Evolutionary conservation across 1,140 invertebrate genomes (phyloP).

Genomic region (Marisa cornuarietis): DNA sequence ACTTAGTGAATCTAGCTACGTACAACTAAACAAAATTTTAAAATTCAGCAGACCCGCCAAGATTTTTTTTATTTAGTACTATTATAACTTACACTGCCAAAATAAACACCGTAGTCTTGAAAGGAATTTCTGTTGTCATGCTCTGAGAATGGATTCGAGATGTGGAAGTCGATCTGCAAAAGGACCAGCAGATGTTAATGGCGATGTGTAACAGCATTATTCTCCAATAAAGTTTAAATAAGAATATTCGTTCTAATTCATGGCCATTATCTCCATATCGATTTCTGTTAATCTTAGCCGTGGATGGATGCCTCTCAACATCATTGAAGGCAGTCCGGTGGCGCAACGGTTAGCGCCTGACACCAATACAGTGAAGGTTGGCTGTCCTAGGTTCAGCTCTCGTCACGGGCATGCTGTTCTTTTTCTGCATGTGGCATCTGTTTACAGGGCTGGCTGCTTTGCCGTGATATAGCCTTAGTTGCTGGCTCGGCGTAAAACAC

Average conservation of each 20-base stretch:
- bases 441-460: too few species aligned
- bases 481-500: too few species aligned
- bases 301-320: too few species aligned
- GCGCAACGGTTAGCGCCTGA: too few species aligned
- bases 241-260: background rate
- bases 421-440: too few species aligned
- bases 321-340: too few species aligned
- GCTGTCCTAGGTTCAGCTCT: too few species aligned
- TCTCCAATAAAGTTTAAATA: background rate
- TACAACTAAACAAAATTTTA: background rate
- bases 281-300: too few species aligned
- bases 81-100: slow-evolving; percentile 57
- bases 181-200: slow-evolving; percentile 8
- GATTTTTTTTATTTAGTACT: background rate
- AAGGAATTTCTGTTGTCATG: slow-evolving; percentile 59
- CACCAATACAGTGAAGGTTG: too few species aligned
- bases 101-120: slow-evolving; percentile 57
- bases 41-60: background rate
- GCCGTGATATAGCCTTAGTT: too few species aligned
- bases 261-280: too few species aligned
- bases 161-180: slow-evolving; percentile 53
- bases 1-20: background rate
- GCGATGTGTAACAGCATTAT: background rate
- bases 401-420: too few species aligned
- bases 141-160: slow-evolving; percentile 51